Base-by-base conservation (phyloP, 2,888 invertebrate genomes). In the Cryptus armator region DNA sequence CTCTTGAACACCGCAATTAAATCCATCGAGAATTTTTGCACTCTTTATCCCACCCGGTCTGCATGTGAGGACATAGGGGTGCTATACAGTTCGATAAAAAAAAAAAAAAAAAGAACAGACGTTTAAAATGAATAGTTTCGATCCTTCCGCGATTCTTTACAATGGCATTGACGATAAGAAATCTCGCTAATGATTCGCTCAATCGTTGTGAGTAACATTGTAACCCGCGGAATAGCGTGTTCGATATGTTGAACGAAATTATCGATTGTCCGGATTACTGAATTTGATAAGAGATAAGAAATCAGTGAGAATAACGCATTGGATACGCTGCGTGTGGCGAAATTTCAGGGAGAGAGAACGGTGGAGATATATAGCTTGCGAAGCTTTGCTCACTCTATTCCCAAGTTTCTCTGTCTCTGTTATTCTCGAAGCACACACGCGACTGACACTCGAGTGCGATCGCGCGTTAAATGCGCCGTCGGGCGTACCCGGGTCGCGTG, bases 391-490 rank as follows among this genome's bases (percentile, higher is more conserved):
- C 71, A 56, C 76, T 72, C 64, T 44, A 68, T 81, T 70, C 46
- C 46, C 29, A 62, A 56, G 53, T 70, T 48, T 46, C 48, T 32
- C 53, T 53, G 12, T 67, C 46, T 48, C 78, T 84, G 68, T 62
- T 72, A 71, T 75, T 71, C 79, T 80, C 84, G 84, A 81, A 77
- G 87, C 85, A 86, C 90, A 90, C 93, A 92, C 92, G 93, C 92
- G 92, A 83, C 84, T 86, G 91, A 88, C 92, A 92, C 91, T 90
- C 89, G 90, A 90, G 91, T 90, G 87, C 90, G 90, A 91, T 89
- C 92, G 91, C 92, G 91, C 92, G 93, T 93, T 93, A 93, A 93
- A 93, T 92, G 93, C 92, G 93, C 93, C 87, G 87, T 87, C 87
- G 88, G 88, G 88, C 89, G 87, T 87, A 89, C 88, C 87, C 83